Base-by-base conservation (phyloP, 1,140 invertebrate species). In the Drosophila ambigua region DNA sequence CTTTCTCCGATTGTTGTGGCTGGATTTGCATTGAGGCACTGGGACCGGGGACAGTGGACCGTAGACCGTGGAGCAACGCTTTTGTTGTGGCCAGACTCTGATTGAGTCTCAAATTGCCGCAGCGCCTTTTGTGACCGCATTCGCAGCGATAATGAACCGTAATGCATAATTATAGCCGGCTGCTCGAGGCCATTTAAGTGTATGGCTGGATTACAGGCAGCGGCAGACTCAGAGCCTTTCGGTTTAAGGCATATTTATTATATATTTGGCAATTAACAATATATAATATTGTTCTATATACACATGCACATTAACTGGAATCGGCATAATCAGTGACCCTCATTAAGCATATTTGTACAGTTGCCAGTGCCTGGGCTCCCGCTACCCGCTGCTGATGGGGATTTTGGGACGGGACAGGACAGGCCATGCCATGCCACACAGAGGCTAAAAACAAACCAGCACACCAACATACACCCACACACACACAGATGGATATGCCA, bases 141-240 rank as follows among this genome's bases (percentile, higher is more conserved):
- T 67, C 64, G 61, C 23, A 2, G 45, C 49, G 63, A 72, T 87
- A 85, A 85, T 85, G 77, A 79, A 87, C 60, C 67, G 73, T 78
- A 82, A 79, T 85, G 82, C 79, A 72, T 82, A 79, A 85, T 85
- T 85, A 79, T 79, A 63, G 57, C 71, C 68, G 65, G 43, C 57
- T 46, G 46, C 50, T 63, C 23, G n/a, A 67, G 63, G 35, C 31
- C 50, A 49, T 55, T 35, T 54, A 26, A 31, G 13, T 31, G 9
- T 13, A 11, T 11, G 9, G 31, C 9, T 35, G 55, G 49, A 60
- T 51, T 24, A 41, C 24, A 11, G 39, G n/a, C 20, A 26, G 28
- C 24, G 31, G 31, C 35, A 6, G 23, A 28, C 9, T 24, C 6
- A 15, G 64, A 13, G 28, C n/a, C 64, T 26, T 52, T 28, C 35